These are phyloP conservation scores for Ericerus pela DNA, from an alignment of 1,140 invertebrate genomes.

Conservation along the genomic window DNA sequence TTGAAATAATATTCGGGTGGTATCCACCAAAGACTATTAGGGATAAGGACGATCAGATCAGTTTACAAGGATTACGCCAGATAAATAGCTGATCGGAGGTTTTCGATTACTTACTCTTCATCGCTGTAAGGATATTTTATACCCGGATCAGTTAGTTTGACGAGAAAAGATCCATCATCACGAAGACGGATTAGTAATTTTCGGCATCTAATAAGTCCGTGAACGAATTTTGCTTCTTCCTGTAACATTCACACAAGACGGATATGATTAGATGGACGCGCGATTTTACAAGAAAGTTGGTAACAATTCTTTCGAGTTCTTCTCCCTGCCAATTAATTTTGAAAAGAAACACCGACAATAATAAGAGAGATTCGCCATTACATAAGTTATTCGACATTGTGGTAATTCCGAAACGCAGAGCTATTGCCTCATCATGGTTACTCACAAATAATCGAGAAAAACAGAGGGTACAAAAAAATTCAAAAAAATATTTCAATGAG, in stretches of 20 bases:
- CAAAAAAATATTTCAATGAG: too few species aligned
- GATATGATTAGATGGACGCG: too few species aligned
- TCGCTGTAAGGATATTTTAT: constrained; percentile 37
- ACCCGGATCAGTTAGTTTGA: constrained; percentile 67
- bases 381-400: too few species aligned
- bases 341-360: too few species aligned
- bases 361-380: too few species aligned
- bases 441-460: too few species aligned
- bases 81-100: background rate
- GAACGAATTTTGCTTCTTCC: constrained; percentile 61
- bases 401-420: too few species aligned
- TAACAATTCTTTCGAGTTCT: too few species aligned
- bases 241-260: constrained; percentile 28
- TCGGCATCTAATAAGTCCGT: constrained; percentile 73
- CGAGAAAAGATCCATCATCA: constrained; percentile 46
- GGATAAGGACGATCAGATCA: constrained; percentile 18
- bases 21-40: constrained; percentile 64
- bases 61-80: background rate
- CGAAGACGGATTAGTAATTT: constrained; percentile 58
- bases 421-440: too few species aligned
- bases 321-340: too few species aligned
- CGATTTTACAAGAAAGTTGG: too few species aligned
- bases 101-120: constrained; percentile 42
- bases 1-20: constrained; percentile 61
- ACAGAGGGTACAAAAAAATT: too few species aligned